These are phyloP conservation scores for Varecia variegata DNA, from an alignment of 2,797 vertebrate species.

Conservation along the genomic window DNA sequence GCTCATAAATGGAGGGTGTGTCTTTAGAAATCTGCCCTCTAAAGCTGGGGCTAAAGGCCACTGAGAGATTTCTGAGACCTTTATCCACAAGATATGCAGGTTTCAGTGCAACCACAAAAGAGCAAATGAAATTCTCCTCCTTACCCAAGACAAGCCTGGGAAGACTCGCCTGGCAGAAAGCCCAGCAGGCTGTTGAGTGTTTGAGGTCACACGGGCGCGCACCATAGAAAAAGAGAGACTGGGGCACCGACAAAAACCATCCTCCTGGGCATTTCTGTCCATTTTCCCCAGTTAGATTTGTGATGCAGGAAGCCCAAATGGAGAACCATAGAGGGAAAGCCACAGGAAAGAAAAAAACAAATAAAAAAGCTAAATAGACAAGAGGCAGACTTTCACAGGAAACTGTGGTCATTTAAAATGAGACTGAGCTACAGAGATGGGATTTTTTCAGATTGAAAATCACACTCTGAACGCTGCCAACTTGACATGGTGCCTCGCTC, in stretches of 20 bases:
- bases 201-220: neutral
- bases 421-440: neutral
- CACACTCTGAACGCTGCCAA: conserved; percentile 37
- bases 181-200: neutral
- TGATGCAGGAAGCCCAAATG: neutral
- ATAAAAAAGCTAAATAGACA: neutral
- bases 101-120: neutral
- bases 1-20: neutral
- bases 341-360: neutral
- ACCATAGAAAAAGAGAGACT: neutral
- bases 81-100: neutral
- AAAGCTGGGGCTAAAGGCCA: neutral
- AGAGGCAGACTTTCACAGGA: conserved; percentile 9
- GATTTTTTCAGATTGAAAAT: conserved; percentile 29
- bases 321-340: neutral
- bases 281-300: conserved; percentile 13
- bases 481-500: conserved; percentile 3
- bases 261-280: neutral
- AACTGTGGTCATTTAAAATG: neutral
- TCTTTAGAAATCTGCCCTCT: neutral
- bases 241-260: neutral
- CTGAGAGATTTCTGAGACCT: neutral
- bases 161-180: neutral
- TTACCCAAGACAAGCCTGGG: neutral
- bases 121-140: neutral